Base-by-base conservation (phyloP, 2,888 invertebrate genomes). In the Lysandra bellargus region DNA sequence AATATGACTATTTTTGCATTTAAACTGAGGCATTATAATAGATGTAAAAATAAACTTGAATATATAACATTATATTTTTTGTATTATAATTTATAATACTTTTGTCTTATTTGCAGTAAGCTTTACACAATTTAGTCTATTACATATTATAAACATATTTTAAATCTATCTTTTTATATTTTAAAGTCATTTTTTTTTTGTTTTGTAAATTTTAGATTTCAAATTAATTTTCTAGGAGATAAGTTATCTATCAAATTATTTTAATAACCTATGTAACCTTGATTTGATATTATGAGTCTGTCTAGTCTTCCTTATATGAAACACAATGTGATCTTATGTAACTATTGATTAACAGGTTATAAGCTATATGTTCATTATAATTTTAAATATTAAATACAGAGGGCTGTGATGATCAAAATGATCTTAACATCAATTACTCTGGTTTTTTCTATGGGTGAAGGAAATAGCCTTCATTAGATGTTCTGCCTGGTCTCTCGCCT, bases 211-310 rank as follows among this genome's bases (percentile, higher is more conserved):
- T 61, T 60, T 1, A 64, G 30, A 30, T 30, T 3, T 9, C 2
- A 30, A 64, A 64, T 64, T 64, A 23, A 33, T 12, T 69, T 69
- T 69, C 33, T 69, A 69, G 30, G 4, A 69, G 33, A 33, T 69
- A 69, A 69, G 69, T 69, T 69, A 69, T 69, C 69, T 69, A 37
- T 69, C 33, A 69, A 69, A 69, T 69, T 37, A 69, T 69, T 69
- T 37, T 37, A 69, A 69, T 69, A 69, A 33, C 69, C 33, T 69
- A 69, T 33, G 69, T 69, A 33, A 69, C 33, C 69, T 69, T 69
- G 69, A 37, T 69, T 69, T 69, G 69, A 69, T 69, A 69, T 69
- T 33, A 69, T 69, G 69, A 17, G 33, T 37, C 69, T 69, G 33
- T 69, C 69, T 69, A 69, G 69, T 69, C 33, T 69, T 69, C 69